Conservation (phyloP, 2,113 vertebrate genomes). For the Sinocyclocheilus grahami region DNA sequence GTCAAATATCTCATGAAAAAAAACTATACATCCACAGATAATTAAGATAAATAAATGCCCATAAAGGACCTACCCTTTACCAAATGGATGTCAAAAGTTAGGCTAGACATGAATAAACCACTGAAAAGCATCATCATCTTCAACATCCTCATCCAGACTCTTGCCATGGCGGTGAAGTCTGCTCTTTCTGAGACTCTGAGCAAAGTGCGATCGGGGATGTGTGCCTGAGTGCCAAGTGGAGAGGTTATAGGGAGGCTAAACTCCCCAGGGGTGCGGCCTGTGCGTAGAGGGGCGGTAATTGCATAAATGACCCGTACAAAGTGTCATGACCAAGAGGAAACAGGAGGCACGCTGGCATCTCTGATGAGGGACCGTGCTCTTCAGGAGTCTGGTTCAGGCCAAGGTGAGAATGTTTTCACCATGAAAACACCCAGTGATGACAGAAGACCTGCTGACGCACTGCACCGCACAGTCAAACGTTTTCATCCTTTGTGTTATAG, state of each 20-base stretch:
- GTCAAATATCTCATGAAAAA: too few relatives aligned
- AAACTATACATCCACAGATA: neutral
- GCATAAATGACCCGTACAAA: constrained; percentile 26
- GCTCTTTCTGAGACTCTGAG: constrained; percentile 37
- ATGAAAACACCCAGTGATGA: constrained; percentile 20
- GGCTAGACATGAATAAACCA: constrained; percentile 43
- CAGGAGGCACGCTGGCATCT: constrained; percentile 61
- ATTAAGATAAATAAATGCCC: neutral
- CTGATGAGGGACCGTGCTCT: constrained; percentile 34
- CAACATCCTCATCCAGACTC: constrained; percentile 51
- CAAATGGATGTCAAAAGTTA: neutral
- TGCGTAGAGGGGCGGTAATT: constrained; percentile 40
- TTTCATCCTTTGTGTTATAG: neutral
- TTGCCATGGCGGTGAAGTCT: constrained; percentile 54
- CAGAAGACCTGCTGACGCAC: constrained; percentile 14
- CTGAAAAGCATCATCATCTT: constrained; percentile 35
- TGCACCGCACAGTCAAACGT: neutral
- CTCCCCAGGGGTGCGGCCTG: constrained; percentile 50
- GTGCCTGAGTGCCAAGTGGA: constrained; percentile 54
- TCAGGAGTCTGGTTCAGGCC: constrained; percentile 16
- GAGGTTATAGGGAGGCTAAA: constrained; percentile 69
- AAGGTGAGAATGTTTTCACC: constrained; percentile 11
- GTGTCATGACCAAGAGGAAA: constrained; percentile 68
- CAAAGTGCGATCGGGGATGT: constrained; percentile 44
- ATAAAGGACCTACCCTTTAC: constrained; percentile 24